phyloP scores from a whole-genome alignment of 2,888 invertebrate genomes.

The Cactoblastis cactorum region DNA sequence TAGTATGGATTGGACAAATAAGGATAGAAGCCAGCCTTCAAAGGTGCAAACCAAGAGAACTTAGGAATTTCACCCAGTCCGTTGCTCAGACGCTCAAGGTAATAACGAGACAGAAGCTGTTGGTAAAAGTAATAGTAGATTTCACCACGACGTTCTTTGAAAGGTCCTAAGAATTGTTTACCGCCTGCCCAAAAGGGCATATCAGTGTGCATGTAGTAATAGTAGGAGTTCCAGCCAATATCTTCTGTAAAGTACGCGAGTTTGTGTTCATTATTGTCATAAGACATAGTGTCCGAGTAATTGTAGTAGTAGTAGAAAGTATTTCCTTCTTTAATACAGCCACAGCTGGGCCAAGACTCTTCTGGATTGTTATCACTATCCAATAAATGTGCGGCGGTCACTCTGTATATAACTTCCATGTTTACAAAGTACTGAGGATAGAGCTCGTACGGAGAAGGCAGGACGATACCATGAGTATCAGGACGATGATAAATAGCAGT shows the following conservation, averaged over 20 bases:
- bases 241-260: slow-evolving; percentile 86
- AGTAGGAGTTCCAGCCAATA: slow-evolving; percentile 83
- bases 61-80: slow-evolving; percentile 81
- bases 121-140: slow-evolving; percentile 82
- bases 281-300: slow-evolving; percentile 75
- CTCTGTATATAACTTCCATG: slow-evolving; percentile 71
- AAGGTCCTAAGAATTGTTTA: slow-evolving; percentile 54
- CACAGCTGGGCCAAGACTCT: too few relatives aligned
- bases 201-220: slow-evolving; percentile 81
- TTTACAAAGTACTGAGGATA: slow-evolving; percentile 83
- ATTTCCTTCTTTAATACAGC: slow-evolving; percentile 54
- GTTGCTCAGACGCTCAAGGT: slow-evolving; percentile 83
- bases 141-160: slow-evolving; percentile 82
- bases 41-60: slow-evolving; percentile 82
- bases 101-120: slow-evolving; percentile 85
- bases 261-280: slow-evolving; percentile 78
- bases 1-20: slow-evolving; percentile 34
- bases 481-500: slow-evolving; percentile 79
- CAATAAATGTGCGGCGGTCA: slow-evolving; percentile 63
- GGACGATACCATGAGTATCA: slow-evolving; percentile 76
- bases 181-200: slow-evolving; percentile 82
- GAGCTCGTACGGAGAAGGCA: slow-evolving; percentile 85
- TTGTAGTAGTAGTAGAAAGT: slow-evolving; percentile 76
- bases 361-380: slow-evolving; percentile 40
- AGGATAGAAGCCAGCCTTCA: slow-evolving; percentile 53